A percentile compares a stretch with the other conserved stretches of the same genome.
Conservation (phyloP, 2,797 vertebrate species). For the Picus viridis region DNA sequence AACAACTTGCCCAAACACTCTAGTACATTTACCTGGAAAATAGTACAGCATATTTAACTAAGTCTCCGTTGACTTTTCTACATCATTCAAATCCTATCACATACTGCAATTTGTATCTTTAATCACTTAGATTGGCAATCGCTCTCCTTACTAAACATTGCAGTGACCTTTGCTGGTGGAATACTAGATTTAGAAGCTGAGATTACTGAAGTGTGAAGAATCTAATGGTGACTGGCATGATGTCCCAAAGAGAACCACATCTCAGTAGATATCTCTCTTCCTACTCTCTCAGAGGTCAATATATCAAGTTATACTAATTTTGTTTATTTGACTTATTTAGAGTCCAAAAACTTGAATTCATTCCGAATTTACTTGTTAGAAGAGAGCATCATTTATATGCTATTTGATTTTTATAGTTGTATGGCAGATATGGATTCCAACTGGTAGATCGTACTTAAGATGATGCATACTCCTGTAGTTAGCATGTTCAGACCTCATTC, state of each 20-base stretch:
- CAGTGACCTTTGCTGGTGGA: conserved; percentile 6
- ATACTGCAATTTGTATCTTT: conserved; percentile 6
- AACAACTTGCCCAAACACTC: conserved; percentile 32
- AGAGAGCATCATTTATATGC: background rate
- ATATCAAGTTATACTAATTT: background rate
- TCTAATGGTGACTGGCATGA: conserved; percentile 24
- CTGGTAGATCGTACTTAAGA: background rate
- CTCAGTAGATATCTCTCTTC: background rate
- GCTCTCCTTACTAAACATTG: background rate
- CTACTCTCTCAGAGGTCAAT: background rate
- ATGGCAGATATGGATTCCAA: background rate
- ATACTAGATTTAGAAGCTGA: conserved; percentile 7
- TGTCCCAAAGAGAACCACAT: background rate
- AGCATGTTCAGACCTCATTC: background rate
- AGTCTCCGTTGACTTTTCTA: conserved; percentile 23
- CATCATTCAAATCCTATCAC: conserved; percentile 18
- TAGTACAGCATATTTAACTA: conserved; percentile 27
- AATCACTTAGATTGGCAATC: background rate
- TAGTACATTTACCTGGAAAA: conserved; percentile 29
- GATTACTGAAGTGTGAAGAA: conserved; percentile 12
- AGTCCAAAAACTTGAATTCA: background rate
- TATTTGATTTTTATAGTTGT: background rate
- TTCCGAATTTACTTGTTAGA: background rate
- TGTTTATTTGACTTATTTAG: conserved; percentile 4
- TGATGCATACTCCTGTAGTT: background rate